Conservation (phyloP, 2,888 invertebrate genomes). For the Microplitis manilae region DNA sequence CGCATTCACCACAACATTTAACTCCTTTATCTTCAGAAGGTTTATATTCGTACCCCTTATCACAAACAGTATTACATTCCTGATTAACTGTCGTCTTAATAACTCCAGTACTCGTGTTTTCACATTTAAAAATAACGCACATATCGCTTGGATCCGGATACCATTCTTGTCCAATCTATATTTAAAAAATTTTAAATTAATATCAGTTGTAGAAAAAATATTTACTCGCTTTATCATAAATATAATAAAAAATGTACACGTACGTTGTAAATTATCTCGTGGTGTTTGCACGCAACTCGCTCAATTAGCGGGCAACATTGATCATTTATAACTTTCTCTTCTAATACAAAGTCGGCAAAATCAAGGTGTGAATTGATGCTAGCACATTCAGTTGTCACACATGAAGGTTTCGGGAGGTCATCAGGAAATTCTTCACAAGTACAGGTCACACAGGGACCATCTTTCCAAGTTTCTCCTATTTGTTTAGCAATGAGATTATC, state of each 20-base stretch:
- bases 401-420: constrained; percentile 69
- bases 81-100: constrained; percentile 52
- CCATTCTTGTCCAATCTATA: constrained; percentile 61
- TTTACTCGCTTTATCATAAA: neutral
- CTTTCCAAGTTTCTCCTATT: constrained; percentile 77
- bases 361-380: constrained; percentile 69
- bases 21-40: constrained; percentile 66
- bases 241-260: constrained; percentile 10
- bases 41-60: constrained; percentile 77
- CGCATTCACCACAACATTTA: constrained; percentile 80
- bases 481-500: constrained; percentile 45
- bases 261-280: constrained; percentile 61
- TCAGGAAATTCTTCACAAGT: constrained; percentile 72
- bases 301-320: constrained; percentile 78
- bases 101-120: constrained; percentile 50
- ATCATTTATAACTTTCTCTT: constrained; percentile 73
- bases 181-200: constrained; percentile 5
- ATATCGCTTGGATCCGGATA: constrained; percentile 55
- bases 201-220: constrained; percentile 11
- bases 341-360: constrained; percentile 75
- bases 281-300: constrained; percentile 76
- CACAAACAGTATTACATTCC: constrained; percentile 60
- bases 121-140: constrained; percentile 60
- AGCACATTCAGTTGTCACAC: constrained; percentile 75
- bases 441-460: constrained; percentile 81